Evolutionary conservation across 2,113 vertebrate genomes (phyloP).

Genomic region (Ageneiosus marmoratus): DNA sequence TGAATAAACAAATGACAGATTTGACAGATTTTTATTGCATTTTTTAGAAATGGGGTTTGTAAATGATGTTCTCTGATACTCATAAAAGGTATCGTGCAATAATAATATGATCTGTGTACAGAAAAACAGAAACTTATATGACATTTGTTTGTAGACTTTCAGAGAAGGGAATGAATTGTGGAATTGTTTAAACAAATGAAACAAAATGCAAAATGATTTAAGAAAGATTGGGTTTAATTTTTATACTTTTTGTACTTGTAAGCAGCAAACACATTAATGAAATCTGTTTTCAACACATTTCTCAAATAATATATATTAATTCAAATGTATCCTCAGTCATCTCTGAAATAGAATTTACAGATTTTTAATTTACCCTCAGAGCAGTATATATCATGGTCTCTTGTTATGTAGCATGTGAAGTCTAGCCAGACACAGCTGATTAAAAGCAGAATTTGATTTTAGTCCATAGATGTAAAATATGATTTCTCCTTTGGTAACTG

Average conservation of each 20-base stretch:
- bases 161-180: neutral
- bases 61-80: neutral
- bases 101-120: neutral
- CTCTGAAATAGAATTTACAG: constrained; percentile 6
- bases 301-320: constrained; percentile 19
- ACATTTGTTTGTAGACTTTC: neutral
- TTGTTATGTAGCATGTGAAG: constrained; percentile 30
- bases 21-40: too few relatives aligned
- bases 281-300: neutral
- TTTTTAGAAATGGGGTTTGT: too few relatives aligned
- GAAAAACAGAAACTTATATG: neutral
- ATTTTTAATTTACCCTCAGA: constrained; percentile 27
- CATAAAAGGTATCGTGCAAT: neutral
- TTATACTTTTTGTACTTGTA: constrained; percentile 3
- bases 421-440: constrained; percentile 21
- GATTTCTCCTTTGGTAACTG: constrained; percentile 41
- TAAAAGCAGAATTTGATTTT: constrained; percentile 13
- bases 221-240: constrained; percentile 6
- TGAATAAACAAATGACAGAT: too few relatives aligned
- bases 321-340: neutral
- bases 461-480: constrained; percentile 3
- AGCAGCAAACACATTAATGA: constrained; percentile 14
- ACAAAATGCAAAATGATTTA: constrained; percentile 9
- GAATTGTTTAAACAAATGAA: constrained; percentile 3
- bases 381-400: constrained; percentile 12